Percentiles rank a stretch among this genome's conserved stretches.
These are phyloP conservation scores for Epinephelus coioides DNA, from an alignment of 2,797 vertebrate genomes.

Conservation along the genomic window DNA sequence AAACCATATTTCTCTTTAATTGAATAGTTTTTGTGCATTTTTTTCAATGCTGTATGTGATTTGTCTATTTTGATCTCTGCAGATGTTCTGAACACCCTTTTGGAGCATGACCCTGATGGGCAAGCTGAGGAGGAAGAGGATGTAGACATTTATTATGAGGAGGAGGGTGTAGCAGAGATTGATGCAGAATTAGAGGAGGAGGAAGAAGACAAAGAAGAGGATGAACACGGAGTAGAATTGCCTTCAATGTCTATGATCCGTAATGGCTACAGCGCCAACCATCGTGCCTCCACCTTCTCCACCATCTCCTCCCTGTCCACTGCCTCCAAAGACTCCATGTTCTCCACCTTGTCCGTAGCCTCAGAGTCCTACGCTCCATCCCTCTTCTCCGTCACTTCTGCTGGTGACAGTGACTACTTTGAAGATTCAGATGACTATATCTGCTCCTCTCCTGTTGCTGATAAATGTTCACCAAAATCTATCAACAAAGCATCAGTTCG, in stretches of 20 bases:
- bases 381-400: constrained; percentile 90
- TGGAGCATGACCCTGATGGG: constrained; percentile 87
- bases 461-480: constrained; percentile 67
- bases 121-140: constrained; percentile 79
- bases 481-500: constrained; percentile 71
- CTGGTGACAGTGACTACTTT: constrained; percentile 92
- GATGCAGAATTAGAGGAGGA: constrained; percentile 72
- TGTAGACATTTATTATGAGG: constrained; percentile 70
- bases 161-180: constrained; percentile 67
- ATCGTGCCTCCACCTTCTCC: constrained; percentile 91
- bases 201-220: constrained; percentile 80
- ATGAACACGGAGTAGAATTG: constrained; percentile 45
- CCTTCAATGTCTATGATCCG: constrained; percentile 47
- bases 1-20: not conserved
- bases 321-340: constrained; percentile 89
- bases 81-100: constrained; percentile 92
- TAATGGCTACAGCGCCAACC: constrained; percentile 65
- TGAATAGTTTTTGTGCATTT: not conserved
- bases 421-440: constrained; percentile 91
- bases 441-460: constrained; percentile 55
- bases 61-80: constrained; percentile 25
- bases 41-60: not conserved
- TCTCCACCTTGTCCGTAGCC: constrained; percentile 85
- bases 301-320: constrained; percentile 86
- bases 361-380: constrained; percentile 88